Conservation (phyloP, 2,113 vertebrate genomes). For the Otocyon megalotis region DNA sequence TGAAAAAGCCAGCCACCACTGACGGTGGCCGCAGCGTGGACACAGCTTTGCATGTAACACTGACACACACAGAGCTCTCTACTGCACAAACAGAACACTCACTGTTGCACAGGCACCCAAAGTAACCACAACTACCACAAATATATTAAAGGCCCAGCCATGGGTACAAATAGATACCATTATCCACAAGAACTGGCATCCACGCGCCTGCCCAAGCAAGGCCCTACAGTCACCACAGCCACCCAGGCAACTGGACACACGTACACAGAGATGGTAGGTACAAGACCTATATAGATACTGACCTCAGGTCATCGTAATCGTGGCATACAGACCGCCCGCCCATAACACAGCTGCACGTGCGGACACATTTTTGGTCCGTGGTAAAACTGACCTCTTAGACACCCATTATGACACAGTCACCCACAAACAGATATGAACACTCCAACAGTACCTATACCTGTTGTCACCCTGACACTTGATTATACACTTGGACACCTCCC, state of each 20-base stretch:
- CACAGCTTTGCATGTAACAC: background rate
- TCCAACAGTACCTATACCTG: background rate
- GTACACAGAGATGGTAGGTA: background rate
- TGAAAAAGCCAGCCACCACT: background rate
- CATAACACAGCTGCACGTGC: background rate
- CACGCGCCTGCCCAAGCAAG: background rate
- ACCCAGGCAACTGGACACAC: background rate
- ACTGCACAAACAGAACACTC: background rate
- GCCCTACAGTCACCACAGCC: background rate
- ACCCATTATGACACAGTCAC: background rate
- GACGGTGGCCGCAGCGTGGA: rapidly evolving
- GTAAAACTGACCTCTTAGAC: background rate
- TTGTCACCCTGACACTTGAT: background rate
- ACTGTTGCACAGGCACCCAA: background rate
- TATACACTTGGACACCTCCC: background rate
- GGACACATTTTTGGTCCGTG: background rate
- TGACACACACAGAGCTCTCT: background rate
- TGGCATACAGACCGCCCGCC: background rate
- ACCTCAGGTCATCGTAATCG: background rate
- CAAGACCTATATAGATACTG: background rate
- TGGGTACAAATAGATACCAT: background rate
- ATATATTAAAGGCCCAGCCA: background rate
- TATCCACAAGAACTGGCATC: background rate
- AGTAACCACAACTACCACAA: background rate
- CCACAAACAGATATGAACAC: background rate